phyloP scores from a whole-genome alignment of 2,113 vertebrate genomes.

The Misgurnus mizolepis region DNA sequence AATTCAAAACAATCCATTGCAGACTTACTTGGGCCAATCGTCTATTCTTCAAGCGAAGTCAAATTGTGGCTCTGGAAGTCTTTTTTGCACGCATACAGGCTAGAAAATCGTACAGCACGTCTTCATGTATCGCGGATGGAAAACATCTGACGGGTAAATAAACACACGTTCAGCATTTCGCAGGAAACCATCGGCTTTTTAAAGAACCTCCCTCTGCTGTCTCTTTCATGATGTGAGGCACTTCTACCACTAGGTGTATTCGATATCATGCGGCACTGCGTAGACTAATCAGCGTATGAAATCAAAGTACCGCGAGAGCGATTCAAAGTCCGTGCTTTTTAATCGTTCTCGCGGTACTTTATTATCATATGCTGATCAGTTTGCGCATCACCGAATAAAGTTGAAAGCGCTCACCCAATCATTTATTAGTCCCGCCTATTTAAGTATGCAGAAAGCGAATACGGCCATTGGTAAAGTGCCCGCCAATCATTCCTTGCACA shows the following conservation, averaged over 20 bases:
- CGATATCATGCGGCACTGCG: too few relatives aligned
- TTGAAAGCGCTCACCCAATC: not conserved
- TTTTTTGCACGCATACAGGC: not conserved
- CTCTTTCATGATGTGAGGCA: not conserved
- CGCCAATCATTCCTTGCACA: slow-evolving; percentile 50
- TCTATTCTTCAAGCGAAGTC: not conserved
- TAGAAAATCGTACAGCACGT: not conserved
- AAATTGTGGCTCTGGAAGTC: not conserved
- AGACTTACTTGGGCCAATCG: not conserved
- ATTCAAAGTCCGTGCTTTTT: too few relatives aligned
- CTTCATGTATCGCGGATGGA: not conserved
- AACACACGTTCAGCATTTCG: not conserved
- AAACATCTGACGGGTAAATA: not conserved
- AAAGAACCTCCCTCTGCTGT: not conserved
- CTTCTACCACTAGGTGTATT: too few relatives aligned
- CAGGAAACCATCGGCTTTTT: slow-evolving; percentile 18
- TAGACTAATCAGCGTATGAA: too few relatives aligned
- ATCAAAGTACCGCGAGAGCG: too few relatives aligned
- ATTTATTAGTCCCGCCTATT: not conserved
- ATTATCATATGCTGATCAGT: too few relatives aligned
- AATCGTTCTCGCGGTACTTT: too few relatives aligned
- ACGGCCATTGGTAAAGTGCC: slow-evolving; percentile 31
- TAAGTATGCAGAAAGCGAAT: not conserved
- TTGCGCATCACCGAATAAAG: too few relatives aligned
- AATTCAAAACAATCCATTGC: not conserved